Percentiles rank a stretch among this genome's conserved stretches.
Evolutionary conservation across 2,797 vertebrate genomes (phyloP).

Genomic region (Balearica regulorum): DNA sequence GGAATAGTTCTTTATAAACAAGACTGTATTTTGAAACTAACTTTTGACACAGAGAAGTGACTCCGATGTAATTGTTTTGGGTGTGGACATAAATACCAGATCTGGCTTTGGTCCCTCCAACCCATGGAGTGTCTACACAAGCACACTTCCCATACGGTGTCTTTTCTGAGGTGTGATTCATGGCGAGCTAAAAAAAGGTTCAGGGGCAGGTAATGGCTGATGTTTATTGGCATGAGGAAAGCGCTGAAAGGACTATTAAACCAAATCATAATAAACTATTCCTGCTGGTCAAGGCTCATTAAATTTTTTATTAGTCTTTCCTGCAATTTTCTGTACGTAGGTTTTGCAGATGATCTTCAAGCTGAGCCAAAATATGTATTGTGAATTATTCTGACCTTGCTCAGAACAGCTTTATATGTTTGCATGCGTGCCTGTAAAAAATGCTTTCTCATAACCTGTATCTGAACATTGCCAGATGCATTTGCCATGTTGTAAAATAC

Average conservation of each 20-base stretch:
- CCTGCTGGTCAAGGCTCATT: background rate
- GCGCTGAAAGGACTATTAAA: background rate
- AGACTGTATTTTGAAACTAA: background rate
- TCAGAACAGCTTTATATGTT: background rate
- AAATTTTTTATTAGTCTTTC: background rate
- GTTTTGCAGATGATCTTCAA: constrained; percentile 6
- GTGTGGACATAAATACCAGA: background rate
- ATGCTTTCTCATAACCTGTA: accelerated
- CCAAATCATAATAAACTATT: background rate
- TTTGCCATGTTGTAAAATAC: background rate
- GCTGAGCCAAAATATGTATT: background rate
- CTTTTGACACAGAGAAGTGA: background rate
- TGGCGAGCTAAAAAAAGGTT: background rate
- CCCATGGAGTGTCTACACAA: background rate
- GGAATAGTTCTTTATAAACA: background rate
- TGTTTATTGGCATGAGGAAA: background rate
- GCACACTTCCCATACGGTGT: background rate
- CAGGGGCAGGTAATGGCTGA: background rate
- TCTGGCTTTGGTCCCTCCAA: background rate
- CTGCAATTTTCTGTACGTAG: background rate
- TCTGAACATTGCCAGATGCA: background rate
- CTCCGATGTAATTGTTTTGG: background rate
- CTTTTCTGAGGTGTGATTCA: background rate
- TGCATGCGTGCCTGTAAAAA: background rate
- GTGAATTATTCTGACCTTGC: background rate